phyloP scores from a whole-genome alignment of 1,140 invertebrate species.

The Vanessa atalanta region DNA sequence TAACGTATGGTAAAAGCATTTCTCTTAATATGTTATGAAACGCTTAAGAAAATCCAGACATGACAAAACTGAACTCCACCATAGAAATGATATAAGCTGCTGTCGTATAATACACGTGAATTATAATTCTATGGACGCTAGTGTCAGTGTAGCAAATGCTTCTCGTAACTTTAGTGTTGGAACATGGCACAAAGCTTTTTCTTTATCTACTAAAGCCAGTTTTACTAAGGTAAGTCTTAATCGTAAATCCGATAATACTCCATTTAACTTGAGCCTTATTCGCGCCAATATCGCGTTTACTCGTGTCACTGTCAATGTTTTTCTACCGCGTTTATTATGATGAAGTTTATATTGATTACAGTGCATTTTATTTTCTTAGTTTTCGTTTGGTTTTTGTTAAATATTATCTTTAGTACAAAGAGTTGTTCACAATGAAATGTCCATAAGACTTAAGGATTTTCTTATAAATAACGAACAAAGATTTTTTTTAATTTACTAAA shows the following conservation, averaged over 20 bases:
- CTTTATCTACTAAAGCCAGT: constrained; percentile 29
- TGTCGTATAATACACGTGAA: constrained; percentile 38
- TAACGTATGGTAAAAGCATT: background rate
- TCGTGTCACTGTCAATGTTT: constrained; percentile 11
- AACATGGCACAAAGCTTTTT: constrained; percentile 38
- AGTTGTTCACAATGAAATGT: too few species aligned
- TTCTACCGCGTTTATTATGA: constrained; percentile 10
- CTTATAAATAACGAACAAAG: too few species aligned
- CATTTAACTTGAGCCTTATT: constrained; percentile 19
- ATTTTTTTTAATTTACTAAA: too few species aligned
- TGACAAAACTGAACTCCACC: constrained; percentile 12
- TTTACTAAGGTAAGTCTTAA: constrained; percentile 12
- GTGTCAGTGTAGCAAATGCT: constrained; percentile 23
- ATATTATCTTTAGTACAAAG: too few species aligned
- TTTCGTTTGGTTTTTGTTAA: background rate
- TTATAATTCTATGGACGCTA: constrained; percentile 34
- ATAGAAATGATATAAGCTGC: constrained; percentile 29
- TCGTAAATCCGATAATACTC: constrained; percentile 27
- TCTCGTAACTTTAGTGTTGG: constrained; percentile 23
- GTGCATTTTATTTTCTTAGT: background rate
- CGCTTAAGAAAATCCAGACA: constrained; percentile 24
- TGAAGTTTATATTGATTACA: background rate
- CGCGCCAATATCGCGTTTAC: constrained; percentile 4
- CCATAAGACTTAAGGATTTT: too few species aligned
- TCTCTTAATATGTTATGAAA: background rate